These are phyloP conservation scores for Charadrius vociferus DNA, from an alignment of 2,113 vertebrate species.

Conservation along the genomic window DNA sequence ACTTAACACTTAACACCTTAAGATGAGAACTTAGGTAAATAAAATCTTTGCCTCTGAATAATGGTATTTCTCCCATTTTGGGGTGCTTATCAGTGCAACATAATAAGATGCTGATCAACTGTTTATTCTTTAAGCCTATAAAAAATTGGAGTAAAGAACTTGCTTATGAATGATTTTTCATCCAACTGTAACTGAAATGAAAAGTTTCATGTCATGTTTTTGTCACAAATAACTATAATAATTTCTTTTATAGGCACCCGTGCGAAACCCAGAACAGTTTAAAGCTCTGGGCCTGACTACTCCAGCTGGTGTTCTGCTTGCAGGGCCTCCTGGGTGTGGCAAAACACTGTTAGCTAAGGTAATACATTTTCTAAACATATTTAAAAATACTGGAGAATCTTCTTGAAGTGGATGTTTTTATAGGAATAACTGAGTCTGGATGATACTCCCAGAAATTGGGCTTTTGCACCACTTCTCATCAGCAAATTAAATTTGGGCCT, in stretches of 20 bases:
- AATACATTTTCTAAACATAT: not conserved
- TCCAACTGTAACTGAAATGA: not conserved
- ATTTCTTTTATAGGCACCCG: conserved; percentile 83
- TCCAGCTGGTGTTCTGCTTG: conserved; percentile 92
- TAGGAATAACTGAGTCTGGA: not conserved
- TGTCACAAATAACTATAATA: not conserved
- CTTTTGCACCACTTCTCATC: not conserved
- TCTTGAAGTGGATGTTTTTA: not conserved
- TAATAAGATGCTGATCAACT: fast-evolving
- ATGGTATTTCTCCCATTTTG: not conserved
- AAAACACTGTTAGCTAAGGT: conserved; percentile 97
- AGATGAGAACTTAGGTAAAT: not conserved
- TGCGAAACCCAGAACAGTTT: conserved; percentile 89
- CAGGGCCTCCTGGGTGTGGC: conserved; percentile 95
- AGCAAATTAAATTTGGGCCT: not conserved
- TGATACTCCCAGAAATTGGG: not conserved
- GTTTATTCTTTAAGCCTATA: not conserved
- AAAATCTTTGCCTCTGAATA: not conserved
- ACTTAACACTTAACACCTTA: not conserved
- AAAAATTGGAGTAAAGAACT: not conserved
- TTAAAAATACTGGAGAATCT: not conserved
- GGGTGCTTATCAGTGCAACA: not conserved
- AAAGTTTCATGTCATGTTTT: not conserved
- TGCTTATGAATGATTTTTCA: not conserved
- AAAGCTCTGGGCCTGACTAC: conserved; percentile 86